Conservation (phyloP, 2,888 invertebrate genomes). For the Microctonus brassicae region DNA sequence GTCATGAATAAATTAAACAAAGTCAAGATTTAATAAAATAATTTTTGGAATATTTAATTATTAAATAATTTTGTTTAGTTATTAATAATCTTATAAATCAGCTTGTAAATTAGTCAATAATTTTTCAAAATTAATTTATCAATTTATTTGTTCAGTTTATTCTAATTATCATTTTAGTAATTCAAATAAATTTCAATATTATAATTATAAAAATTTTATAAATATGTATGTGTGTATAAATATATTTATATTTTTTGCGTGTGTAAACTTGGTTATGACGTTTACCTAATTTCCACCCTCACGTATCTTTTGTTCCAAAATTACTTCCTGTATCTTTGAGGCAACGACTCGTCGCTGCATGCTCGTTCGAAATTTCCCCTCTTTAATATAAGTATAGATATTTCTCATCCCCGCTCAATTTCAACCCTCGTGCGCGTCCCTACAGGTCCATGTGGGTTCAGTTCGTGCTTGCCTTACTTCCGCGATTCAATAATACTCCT, state of each 20-base stretch:
- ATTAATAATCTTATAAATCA: no score
- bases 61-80: no score
- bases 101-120: no score
- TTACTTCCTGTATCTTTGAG: conserved; percentile 26
- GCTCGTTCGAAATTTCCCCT: neutral
- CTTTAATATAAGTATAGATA: conserved; percentile 6
- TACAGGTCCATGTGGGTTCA: conserved; percentile 31
- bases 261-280: conserved; percentile 17
- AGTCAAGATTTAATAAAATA: no score
- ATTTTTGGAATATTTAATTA: no score
- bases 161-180: no score
- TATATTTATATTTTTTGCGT: neutral
- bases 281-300: conserved; percentile 45
- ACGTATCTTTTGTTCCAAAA: conserved; percentile 39
- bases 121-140: no score
- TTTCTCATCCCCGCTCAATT: conserved; percentile 24
- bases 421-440: conserved; percentile 22
- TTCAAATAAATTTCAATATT: no score
- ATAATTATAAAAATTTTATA: no score
- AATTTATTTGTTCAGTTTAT: no score
- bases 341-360: neutral
- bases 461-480: conserved; percentile 50
- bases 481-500: conserved; percentile 54
- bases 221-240: no score
- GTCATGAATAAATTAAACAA: no score